phyloP scores from a whole-genome alignment of 2,113 vertebrate species.

The Nycticorax nycticorax region DNA sequence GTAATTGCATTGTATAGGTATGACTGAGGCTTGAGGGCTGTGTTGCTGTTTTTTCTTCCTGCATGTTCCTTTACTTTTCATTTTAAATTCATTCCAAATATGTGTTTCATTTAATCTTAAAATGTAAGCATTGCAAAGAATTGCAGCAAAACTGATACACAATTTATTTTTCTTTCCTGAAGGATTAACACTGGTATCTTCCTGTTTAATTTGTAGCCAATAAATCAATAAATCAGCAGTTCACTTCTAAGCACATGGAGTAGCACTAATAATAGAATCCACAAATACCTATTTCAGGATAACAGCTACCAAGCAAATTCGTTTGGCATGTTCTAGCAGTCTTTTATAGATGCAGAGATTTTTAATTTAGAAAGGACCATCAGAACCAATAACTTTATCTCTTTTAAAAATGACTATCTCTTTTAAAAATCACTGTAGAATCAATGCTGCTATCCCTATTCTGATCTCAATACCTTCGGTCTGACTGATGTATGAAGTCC shows the following conservation, averaged over 20 bases:
- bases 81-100: background rate
- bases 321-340: background rate
- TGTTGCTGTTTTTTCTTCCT: accelerated
- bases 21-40: background rate
- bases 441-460: background rate
- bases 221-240: background rate
- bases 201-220: background rate
- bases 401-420: background rate
- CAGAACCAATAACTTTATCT: background rate
- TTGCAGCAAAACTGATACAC: background rate
- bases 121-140: background rate
- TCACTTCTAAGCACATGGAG: background rate
- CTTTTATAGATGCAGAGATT: background rate
- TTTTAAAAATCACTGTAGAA: background rate
- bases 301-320: background rate
- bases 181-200: background rate
- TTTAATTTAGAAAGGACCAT: background rate
- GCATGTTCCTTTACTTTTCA: background rate
- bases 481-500: background rate
- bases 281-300: background rate
- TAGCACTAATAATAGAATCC: background rate
- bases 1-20: background rate
- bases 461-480: background rate
- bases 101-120: background rate
- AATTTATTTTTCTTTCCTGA: background rate